phyloP scores from a whole-genome alignment of 1,140 invertebrate genomes.

The Calycopis cecrops region DNA sequence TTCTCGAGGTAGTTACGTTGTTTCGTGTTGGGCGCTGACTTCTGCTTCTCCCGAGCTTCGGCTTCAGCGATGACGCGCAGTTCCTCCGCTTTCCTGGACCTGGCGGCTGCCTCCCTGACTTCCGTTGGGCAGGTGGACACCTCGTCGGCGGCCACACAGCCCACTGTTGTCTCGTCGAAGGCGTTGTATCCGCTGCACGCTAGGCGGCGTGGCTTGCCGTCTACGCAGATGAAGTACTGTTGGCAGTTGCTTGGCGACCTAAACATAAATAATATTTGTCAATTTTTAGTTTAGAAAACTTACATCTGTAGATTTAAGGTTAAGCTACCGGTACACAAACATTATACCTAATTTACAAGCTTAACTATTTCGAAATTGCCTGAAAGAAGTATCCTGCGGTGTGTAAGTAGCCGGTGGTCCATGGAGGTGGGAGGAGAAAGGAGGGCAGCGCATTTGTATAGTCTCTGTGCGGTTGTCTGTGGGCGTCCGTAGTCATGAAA shows the following conservation, averaged over 20 bases:
- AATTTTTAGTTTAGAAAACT: no score
- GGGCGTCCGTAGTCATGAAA: no score
- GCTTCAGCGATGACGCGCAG: conserved; percentile 35
- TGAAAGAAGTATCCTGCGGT: no score
- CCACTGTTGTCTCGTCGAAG: conserved; percentile 84
- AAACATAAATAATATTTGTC: conserved; percentile 22
- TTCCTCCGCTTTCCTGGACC: conserved; percentile 42
- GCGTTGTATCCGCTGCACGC: conserved; percentile 86
- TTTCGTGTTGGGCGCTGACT: conserved; percentile 15
- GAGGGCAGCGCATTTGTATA: no score
- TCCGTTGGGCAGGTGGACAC: conserved; percentile 47
- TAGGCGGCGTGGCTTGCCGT: conserved; percentile 80
- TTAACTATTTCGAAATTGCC: no score
- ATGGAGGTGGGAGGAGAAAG: no score
- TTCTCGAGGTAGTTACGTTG: neutral
- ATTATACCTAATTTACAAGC: no score
- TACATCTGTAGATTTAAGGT: no score
- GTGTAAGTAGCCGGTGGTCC: no score
- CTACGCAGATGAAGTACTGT: conserved; percentile 88
- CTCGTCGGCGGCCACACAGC: conserved; percentile 77
- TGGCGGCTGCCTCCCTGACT: conserved; percentile 37
- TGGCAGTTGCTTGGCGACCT: conserved; percentile 82
- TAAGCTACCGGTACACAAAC: no score
- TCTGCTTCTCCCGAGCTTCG: conserved; percentile 10
- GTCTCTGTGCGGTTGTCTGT: no score